Base-by-base conservation (phyloP, 1,140 invertebrate genomes). In the Nephila pilipes region DNA sequence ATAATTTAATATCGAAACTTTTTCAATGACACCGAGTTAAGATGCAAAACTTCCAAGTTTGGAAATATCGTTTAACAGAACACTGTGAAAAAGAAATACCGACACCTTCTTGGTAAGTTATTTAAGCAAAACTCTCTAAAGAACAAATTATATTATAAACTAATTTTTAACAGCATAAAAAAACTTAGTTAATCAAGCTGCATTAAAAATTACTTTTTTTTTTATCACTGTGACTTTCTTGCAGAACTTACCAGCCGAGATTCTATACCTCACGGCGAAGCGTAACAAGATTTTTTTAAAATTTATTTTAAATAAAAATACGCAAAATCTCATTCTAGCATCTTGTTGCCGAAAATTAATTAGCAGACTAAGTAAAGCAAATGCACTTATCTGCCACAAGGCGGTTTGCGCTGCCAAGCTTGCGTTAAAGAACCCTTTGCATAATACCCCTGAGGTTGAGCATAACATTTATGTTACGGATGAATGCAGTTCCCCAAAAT, bases 291-390 rank as follows among this genome's bases (percentile, higher is more conserved):
- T 65, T 36, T 87, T 87, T 87, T 75, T 87, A 46, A 46, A 87
- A 87, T 69, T 69, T 69, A 38, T 36, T 69, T 32, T 87, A 87
- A 38, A 38, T 58, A 87, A 87, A 87, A 87, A 46, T 87, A 18
- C 55, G 25, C 25, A 36, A 87, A 87, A 87, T 87, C 38, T 54
- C 18, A 58, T 87, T 87, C 60, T 22, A 20, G 58, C 58, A 65
- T 65, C 58, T 63, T 87, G 85, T 87, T 87, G 85, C 14, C 18
- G 60, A 87, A 69, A 87, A 87, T 87, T 87, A 87, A 87, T 87
- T 87, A 87, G 60, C 60, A 69, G 3, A 22, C 36, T 63, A 69
- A 87, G 85, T 25, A 69, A 36, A 63, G 85, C 36, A 87, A 87
- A 87, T 87, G 85, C 85, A 87, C 85, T 87, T 87, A 87, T 55